Percentiles rank a stretch among this genome's conserved stretches.
Evolutionary conservation across 2,888 invertebrate genomes (phyloP).

Genomic region (Dryobota labecula): DNA sequence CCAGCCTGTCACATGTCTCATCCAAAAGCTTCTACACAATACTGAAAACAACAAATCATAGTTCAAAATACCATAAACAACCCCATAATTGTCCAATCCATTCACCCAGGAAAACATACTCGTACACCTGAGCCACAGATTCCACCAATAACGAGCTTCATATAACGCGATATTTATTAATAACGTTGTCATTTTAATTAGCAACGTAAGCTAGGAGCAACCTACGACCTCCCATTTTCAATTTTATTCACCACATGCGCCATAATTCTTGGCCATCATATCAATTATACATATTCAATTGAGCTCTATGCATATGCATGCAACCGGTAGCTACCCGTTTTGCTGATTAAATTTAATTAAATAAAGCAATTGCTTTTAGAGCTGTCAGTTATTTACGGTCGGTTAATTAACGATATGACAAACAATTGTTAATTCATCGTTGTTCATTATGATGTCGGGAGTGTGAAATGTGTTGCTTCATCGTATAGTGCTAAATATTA

Average conservation of each 20-base stretch:
- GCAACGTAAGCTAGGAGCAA: conserved; percentile 34
- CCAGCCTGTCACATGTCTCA: background rate
- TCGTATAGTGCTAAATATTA: background rate
- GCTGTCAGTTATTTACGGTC: conserved; percentile 43
- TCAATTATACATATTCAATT: conserved; percentile 61
- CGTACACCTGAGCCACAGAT: conserved; percentile 11
- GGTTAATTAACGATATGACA: conserved; percentile 48
- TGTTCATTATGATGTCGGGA: conserved; percentile 34
- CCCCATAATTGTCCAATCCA: background rate
- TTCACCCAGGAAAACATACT: conserved; percentile 15
- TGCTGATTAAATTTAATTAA: conserved; percentile 63
- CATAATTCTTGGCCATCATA: conserved; percentile 51
- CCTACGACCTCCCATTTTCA: conserved; percentile 55
- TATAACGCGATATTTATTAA: conserved; percentile 48
- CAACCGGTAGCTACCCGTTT: conserved; percentile 51
- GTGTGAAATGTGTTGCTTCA: conserved; percentile 33
- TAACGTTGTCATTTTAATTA: conserved; percentile 55
- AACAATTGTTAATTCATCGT: conserved; percentile 48
- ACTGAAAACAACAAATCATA: conserved; percentile 4
- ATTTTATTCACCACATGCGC: conserved; percentile 45
- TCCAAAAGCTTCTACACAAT: background rate
- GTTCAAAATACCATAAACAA: background rate
- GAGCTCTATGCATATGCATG: conserved; percentile 55
- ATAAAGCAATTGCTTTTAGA: conserved; percentile 54
- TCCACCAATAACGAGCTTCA: conserved; percentile 27